A percentile compares a stretch with the other conserved stretches of the same genome.
Evolutionary conservation across 2,797 vertebrate genomes (phyloP).

Genomic region (Prionace glauca): DNA sequence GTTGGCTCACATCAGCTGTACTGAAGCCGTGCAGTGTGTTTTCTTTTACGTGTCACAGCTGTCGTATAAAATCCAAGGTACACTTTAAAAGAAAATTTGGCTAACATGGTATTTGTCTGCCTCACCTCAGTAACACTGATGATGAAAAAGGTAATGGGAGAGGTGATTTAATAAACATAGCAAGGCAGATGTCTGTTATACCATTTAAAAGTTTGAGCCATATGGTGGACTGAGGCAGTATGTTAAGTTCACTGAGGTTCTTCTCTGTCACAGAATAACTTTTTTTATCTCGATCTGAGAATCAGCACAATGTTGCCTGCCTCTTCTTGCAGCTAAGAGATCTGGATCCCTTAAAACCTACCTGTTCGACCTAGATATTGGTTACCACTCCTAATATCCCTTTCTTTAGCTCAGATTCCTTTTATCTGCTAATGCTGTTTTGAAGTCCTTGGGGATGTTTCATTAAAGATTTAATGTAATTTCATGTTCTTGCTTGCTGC

Average conservation of each 20-base stretch:
- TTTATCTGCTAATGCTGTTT: not conserved
- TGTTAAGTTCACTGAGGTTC: not conserved
- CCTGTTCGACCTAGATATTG: not conserved
- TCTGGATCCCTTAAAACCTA: not conserved
- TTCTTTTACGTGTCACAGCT: constrained; percentile 36
- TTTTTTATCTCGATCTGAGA: not conserved
- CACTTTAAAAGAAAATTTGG: constrained; percentile 17
- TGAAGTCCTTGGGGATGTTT: not conserved
- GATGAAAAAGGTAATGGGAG: constrained; percentile 32
- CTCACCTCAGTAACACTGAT: constrained; percentile 24
- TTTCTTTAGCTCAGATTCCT: not conserved
- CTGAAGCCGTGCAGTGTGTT: not conserved
- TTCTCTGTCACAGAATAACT: not conserved
- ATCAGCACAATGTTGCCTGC: not conserved
- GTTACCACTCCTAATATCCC: not conserved
- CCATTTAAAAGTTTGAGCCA: not conserved
- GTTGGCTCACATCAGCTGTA: constrained; percentile 23
- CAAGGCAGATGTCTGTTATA: constrained; percentile 31
- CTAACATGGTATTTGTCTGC: constrained; percentile 35
- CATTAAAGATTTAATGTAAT: not conserved
- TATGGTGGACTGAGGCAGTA: constrained; percentile 4
- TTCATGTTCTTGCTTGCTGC: not conserved
- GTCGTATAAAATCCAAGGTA: constrained; percentile 30
- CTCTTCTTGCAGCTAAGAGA: not conserved
- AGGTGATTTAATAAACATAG: constrained; percentile 24